Evolutionary conservation across 2,888 invertebrate species (phyloP), one percentile per base, ranked within the genome.

Genomic region (Sthenelais limicola): DNA sequence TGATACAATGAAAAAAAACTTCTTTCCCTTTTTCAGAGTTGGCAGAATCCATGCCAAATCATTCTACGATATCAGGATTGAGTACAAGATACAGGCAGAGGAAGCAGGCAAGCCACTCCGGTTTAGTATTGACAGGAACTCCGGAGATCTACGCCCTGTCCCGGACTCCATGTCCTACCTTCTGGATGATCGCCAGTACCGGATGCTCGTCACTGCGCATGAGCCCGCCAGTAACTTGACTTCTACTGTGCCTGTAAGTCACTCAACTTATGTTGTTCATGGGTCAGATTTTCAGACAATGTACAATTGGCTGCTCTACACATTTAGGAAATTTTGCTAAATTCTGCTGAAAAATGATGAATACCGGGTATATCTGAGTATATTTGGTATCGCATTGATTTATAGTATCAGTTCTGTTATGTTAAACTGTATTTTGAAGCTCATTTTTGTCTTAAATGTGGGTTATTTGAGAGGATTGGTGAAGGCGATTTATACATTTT

Each of bases 21-120:
- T n/a, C n/a, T n/a, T n/a, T n/a, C n/a, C n/a, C n/a, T n/a, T n/a
- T n/a, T n/a, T n/a, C 70, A 79, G 79, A 15, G 72, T 78, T 12
- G 70, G 47, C 18, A 69, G 15, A 35, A 52, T 79, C 5, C 33
- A 68, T 30, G 77, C 78, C 32, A 69, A 68, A 32, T 79, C 79
- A 24, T 79, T 79, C 72, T 78, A 78, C 35, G 74, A 74, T 47
- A 56, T 78, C 3, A 48, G 74, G 4, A 52, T 79, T 5, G 38
- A 30, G 30, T 76, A 75, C 52, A 48, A 52, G 21, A 30, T 77
- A 18, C 21, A 3, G 7, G 9, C 51, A 4, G 52, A n/a, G 7
- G 56, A 72, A 35, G 21, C 30, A 12, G 32, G 21, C 12, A n/a
- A 58, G 3, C 30, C n/a, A 9, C 7, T 15, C n/a, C 7, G 32